Conservation (phyloP, 2,888 invertebrate species). For the Calameuta idolon region DNA sequence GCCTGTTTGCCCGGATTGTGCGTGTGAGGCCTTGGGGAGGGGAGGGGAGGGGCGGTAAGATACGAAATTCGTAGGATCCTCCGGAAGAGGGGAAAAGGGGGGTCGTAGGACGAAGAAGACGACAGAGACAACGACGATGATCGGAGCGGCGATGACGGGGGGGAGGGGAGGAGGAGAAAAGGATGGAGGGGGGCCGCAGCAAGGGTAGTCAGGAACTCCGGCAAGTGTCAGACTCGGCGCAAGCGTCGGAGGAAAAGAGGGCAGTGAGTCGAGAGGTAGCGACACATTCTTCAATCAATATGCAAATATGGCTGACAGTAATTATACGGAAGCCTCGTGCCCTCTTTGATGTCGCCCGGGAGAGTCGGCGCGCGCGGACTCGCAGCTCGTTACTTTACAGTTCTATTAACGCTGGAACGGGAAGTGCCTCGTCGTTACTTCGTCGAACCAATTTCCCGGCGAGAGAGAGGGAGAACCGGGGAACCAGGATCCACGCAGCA, state of each 20-base stretch:
- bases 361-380: not conserved
- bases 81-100: not conserved
- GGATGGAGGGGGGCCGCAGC: not conserved
- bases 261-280: conserved; percentile 50
- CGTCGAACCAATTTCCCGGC: conserved; percentile 3
- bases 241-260: conserved; percentile 44
- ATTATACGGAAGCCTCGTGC: conserved; percentile 64
- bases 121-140: conserved; percentile 8
- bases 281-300: conserved; percentile 61
- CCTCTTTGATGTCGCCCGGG: conserved; percentile 60
- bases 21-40: not conserved
- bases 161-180: not conserved
- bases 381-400: conserved; percentile 7
- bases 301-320: conserved; percentile 65
- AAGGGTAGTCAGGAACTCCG: conserved; percentile 2
- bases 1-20: not conserved
- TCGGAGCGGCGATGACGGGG: not conserved
- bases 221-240: conserved; percentile 6
- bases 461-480: too few species aligned
- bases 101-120: conserved; percentile 13
- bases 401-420: conserved; percentile 3
- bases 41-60: not conserved
- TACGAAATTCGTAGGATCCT: conserved; percentile 14
- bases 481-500: too few species aligned
- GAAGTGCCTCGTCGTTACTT: not conserved